Evolutionary conservation across 2,113 vertebrate genomes (phyloP), one percentile per base, ranked within the genome.

Genomic region (Grallaria varia): DNA sequence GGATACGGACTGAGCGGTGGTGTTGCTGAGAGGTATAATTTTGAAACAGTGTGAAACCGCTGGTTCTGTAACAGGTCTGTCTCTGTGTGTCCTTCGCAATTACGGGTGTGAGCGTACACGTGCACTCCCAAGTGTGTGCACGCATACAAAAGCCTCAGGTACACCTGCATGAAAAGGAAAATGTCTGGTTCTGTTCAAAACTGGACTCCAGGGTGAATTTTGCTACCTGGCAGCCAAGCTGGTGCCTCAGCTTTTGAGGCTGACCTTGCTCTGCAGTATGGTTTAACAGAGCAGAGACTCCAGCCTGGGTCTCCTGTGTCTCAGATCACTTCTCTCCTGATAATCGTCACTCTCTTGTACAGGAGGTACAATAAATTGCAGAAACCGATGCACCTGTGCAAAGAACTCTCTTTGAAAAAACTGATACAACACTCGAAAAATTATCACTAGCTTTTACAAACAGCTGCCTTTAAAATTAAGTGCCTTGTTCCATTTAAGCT

Each of bases 81-180:
- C n/a, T 73, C 30, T n/a, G 8, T 33, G 39, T 64, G 47, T 79
- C 49, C 44, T 71, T 87, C 56, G 78, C 33, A 83, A n/a, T 60
- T 52, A 11, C 0, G 10, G n/a, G 31, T 17, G 15, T 44, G 49
- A 47, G 55, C 21, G 24, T 47, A 13, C 30, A 18, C 0, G 0
- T 59, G 18, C 20, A 45, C 33, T 63, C 30, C 30, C 39, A 55
- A 50, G 25, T 37, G 21, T 25, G 24, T 49, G 50, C 20, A 19
- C 3, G 3, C 30, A 25, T 55, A 47, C 12, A 59, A 31, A 84
- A 25, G 8, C 18, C 21, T 16, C 71, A 79, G 39, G 31, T 63
- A 42, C 19, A 59, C 20, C 2, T 10, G 17, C 58, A 39, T 2
- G 1, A 40, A 58, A 59, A 82, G 28, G 16, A 44, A 87, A 69